phyloP scores from a whole-genome alignment of 2,888 invertebrate species.

The Boloria euphrosyne region DNA sequence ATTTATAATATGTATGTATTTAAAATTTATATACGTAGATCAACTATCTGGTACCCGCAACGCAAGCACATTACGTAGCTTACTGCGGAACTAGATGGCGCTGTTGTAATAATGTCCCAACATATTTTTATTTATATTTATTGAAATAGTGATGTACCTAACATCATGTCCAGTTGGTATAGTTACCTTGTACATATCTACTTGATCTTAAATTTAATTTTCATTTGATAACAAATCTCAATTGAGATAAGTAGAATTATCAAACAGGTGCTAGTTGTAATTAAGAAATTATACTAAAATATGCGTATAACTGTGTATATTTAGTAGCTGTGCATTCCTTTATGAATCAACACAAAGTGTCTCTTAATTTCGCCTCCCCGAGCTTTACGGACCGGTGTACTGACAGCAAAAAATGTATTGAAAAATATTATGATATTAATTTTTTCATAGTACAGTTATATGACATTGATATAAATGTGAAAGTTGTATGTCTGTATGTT shows the following conservation, averaged over 20 bases:
- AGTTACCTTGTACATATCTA: background rate
- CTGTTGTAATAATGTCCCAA: too few relatives aligned
- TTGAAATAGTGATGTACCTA: too few relatives aligned
- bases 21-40: too few relatives aligned
- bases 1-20: too few relatives aligned
- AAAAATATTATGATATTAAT: background rate
- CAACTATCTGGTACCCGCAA: too few relatives aligned
- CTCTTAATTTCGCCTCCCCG: slow-evolving; percentile 77
- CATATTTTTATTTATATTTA: too few relatives aligned
- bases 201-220: slow-evolving; percentile 6
- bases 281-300: slow-evolving; percentile 17
- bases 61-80: too few relatives aligned
- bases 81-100: too few relatives aligned
- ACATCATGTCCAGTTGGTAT: too few relatives aligned
- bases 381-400: slow-evolving; percentile 65
- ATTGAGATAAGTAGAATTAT: slow-evolving; percentile 13
- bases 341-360: slow-evolving; percentile 75
- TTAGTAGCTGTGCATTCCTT: slow-evolving; percentile 60
- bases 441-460: too few relatives aligned
- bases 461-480: too few relatives aligned
- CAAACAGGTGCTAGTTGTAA: slow-evolving; percentile 12
- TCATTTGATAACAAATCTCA: slow-evolving; percentile 2
- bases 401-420: slow-evolving; percentile 47
- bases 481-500: too few relatives aligned
- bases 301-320: slow-evolving; percentile 37